Conservation (phyloP, 2,888 invertebrate species). For the Troides aeacus region DNA sequence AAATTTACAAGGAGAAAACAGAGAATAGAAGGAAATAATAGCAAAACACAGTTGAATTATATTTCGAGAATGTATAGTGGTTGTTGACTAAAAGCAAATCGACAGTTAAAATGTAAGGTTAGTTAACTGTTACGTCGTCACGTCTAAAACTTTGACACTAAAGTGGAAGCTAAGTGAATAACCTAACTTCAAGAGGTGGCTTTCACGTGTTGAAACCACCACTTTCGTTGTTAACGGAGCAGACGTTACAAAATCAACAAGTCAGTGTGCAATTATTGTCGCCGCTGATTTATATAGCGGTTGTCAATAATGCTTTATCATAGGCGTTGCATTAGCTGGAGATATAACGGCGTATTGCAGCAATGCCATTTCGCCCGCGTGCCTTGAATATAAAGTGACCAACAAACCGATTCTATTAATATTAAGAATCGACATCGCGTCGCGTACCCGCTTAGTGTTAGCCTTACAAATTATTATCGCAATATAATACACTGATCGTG, state of each 20-base stretch:
- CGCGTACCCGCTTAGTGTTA: not conserved
- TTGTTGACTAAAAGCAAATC: no score
- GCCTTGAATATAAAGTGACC: conserved; percentile 27
- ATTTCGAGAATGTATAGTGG: no score
- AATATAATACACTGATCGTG: not conserved
- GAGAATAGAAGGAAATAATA: no score
- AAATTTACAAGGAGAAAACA: no score
- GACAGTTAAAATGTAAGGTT: not conserved
- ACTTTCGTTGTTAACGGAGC: conserved; percentile 14
- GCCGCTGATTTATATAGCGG: conserved; percentile 26
- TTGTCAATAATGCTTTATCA: conserved; percentile 25
- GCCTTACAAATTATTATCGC: not conserved
- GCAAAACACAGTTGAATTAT: no score
- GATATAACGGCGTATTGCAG: conserved; percentile 22
- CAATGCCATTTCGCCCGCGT: conserved; percentile 24
- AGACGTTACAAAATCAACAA: conserved; percentile 13
- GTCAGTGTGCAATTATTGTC: conserved; percentile 19
- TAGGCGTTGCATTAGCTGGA: conserved; percentile 26
- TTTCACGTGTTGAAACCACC: conserved; percentile 15
- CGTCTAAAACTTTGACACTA: not conserved
- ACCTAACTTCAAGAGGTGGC: not conserved
- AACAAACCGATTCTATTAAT: conserved; percentile 21
- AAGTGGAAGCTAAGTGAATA: conserved; percentile 5
- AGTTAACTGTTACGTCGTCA: not conserved
- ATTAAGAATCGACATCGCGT: conserved; percentile 14